Percentiles rank a stretch among this genome's conserved stretches.
Evolutionary conservation across 2,113 vertebrate species (phyloP).

Genomic region (Crotalus horridus): DNA sequence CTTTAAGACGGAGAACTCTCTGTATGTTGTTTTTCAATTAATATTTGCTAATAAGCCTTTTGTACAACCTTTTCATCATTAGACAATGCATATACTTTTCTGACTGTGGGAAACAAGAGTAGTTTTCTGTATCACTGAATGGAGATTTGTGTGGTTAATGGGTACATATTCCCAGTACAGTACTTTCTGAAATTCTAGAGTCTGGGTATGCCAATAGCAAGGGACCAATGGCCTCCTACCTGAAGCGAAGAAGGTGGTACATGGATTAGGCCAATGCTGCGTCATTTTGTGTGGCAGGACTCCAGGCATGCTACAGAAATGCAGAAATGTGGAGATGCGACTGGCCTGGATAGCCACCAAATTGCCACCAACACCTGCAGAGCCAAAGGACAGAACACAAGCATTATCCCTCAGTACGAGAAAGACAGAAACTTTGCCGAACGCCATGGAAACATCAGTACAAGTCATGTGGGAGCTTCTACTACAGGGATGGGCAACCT

Average conservation of each 20-base stretch:
- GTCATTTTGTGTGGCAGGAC: constrained; percentile 89
- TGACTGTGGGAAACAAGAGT: not conserved
- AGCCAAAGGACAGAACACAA: constrained; percentile 22
- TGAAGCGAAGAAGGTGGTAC: constrained; percentile 83
- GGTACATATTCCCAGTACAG: not conserved
- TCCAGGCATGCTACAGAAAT: constrained; percentile 88
- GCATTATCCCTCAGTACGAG: not conserved
- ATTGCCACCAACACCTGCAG: constrained; percentile 89
- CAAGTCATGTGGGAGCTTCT: not conserved
- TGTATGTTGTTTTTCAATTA: not conserved
- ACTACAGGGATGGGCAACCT: not conserved
- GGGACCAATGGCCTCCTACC: constrained; percentile 67
- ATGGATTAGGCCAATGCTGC: constrained; percentile 87
- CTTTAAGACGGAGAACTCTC: not conserved
- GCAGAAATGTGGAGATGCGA: constrained; percentile 91
- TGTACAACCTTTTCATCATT: not conserved
- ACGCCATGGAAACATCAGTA: too few relatives aligned
- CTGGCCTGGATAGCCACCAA: constrained; percentile 96
- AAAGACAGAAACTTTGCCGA: not conserved
- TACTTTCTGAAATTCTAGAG: not conserved
- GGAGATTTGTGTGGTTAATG: not conserved
- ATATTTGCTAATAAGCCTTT: not conserved
- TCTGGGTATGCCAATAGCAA: constrained; percentile 15
- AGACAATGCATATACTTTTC: not conserved
- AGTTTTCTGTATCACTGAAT: not conserved